Evolutionary conservation across 1,140 invertebrate species (phyloP).

Genomic region (Drosophila chauvacae): DNA sequence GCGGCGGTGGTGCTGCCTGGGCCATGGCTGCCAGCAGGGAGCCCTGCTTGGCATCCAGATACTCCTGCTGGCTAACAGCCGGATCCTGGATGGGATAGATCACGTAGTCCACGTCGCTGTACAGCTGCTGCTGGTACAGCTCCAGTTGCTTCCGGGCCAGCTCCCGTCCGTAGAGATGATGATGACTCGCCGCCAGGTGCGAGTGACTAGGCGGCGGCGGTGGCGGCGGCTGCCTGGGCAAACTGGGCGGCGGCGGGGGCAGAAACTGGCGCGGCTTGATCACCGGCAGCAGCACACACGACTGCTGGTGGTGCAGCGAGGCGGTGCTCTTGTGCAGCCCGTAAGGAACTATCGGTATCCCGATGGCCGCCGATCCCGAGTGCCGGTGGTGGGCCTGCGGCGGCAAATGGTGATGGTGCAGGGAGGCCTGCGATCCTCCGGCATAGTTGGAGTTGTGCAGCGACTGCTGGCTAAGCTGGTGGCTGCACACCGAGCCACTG

Average conservation of each 20-base stretch:
- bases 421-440: slow-evolving; percentile 66
- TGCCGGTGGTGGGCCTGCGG: slow-evolving; percentile 54
- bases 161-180: slow-evolving; percentile 87
- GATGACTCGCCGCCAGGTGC: slow-evolving; percentile 84
- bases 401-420: slow-evolving; percentile 53
- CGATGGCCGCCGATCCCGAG: slow-evolving; percentile 71
- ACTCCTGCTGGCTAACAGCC: slow-evolving; percentile 94
- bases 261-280: slow-evolving; percentile 83
- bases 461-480: slow-evolving; percentile 73
- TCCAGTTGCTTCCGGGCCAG: slow-evolving; percentile 91
- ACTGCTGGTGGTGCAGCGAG: slow-evolving; percentile 69
- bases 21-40: slow-evolving; percentile 88
- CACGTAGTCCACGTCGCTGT: slow-evolving; percentile 95
- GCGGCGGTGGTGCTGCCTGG: slow-evolving; percentile 86
- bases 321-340: slow-evolving; percentile 80
- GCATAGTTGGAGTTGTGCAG: slow-evolving; percentile 77
- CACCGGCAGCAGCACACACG: slow-evolving; percentile 82
- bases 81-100: slow-evolving; percentile 95
- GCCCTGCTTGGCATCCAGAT: slow-evolving; percentile 93
- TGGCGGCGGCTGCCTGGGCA: slow-evolving; percentile 85
- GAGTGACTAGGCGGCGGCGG: slow-evolving; percentile 81
- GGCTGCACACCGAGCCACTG: slow-evolving; percentile 73
- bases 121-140: slow-evolving; percentile 93
- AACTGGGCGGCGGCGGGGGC: slow-evolving; percentile 85
- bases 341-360: slow-evolving; percentile 82